Base-by-base conservation (phyloP, 2,888 invertebrate species). In the Rhamnusium bicolor region DNA sequence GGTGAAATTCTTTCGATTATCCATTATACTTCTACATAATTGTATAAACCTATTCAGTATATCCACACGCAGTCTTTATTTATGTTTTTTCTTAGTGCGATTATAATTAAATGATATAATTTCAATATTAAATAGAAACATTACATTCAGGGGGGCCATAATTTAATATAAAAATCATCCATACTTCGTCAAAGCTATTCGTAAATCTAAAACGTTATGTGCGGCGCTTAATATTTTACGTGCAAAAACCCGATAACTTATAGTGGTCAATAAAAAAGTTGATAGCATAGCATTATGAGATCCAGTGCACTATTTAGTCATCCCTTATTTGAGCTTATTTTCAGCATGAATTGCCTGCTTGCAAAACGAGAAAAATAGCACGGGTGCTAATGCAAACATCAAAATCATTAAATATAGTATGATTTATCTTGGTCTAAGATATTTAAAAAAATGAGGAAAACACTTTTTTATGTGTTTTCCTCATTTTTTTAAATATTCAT, bases 291-390 rank as follows among this genome's bases (percentile, higher is more conserved):
- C 62, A 24, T 49, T 65, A 65, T 65, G 49, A 12, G 49, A 49
- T 51, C 63, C 12, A 24, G 47, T 19, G 63, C 63, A 49, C 51
- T 51, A 65, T 49, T 65, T 65, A 49, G 32, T 32, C 27, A 53
- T 16, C 51, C 63, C 63, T 51, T 65, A 65, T 65, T 65, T 65
- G 63, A 47, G 32, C 51, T 27, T 19, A 27, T 16, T 53, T 29
- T 14, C 49, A 53, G 24, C 63, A 24, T 32, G 29, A 51, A 27
- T 29, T 7, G 21, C 18, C 24, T 3, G 21, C 18, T 1, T 18
- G 32, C 18, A 19, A 49, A 65, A 21, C 16, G 12, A 19, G 63
- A 14, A 65, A 12, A 49, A 8, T 65, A 65, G 27, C 16, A 16
- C 56, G 56, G 56, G 56, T 58, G 56, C 3, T 56, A 12, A 10